phyloP scores from a whole-genome alignment of 2,888 invertebrate genomes.

The Drosophila eohydei region DNA sequence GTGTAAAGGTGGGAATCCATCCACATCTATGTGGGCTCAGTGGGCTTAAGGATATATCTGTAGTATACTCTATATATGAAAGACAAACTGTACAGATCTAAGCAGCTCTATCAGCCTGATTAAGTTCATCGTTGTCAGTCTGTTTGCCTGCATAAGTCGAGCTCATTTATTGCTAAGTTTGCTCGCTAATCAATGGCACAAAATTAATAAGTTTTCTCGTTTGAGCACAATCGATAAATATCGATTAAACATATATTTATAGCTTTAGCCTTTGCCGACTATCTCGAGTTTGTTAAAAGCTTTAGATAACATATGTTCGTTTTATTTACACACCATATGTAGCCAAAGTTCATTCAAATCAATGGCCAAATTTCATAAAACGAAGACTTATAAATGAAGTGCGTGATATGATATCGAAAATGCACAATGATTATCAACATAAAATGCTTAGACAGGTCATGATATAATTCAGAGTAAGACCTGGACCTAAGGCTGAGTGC shows the following conservation, averaged over 20 bases:
- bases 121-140: background rate
- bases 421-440: no score
- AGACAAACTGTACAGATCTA: background rate
- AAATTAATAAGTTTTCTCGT: background rate
- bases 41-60: background rate
- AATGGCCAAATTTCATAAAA: background rate
- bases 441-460: no score
- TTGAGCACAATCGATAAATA: background rate
- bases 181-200: background rate
- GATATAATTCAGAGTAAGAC: no score
- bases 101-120: background rate
- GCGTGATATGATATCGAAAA: background rate
- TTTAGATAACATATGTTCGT: background rate
- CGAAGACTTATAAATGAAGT: background rate
- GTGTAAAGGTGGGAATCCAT: background rate
- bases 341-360: background rate
- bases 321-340: background rate
- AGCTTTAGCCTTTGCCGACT: background rate
- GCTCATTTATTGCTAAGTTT: background rate
- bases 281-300: background rate
- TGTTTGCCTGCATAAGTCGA: background rate
- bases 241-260: background rate
- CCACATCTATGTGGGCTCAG: background rate
- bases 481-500: no score
- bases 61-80: background rate